Conservation (phyloP, 1,140 invertebrate species). For the Uloborus diversus region DNA sequence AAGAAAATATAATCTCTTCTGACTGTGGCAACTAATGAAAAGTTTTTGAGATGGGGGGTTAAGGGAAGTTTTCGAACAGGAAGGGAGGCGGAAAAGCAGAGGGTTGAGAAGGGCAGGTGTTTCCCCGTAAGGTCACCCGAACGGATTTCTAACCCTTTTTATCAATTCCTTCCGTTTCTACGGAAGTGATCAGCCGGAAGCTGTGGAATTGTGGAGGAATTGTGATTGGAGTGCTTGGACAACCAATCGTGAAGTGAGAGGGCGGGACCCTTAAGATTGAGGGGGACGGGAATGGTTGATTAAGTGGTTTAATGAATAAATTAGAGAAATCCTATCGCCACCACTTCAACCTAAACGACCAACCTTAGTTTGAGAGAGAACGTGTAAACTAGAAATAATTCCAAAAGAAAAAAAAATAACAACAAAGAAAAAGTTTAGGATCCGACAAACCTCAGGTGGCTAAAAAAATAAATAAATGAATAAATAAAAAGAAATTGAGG, state of each 20-base stretch:
- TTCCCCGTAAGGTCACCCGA: slow-evolving; percentile 5
- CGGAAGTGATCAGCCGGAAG: slow-evolving; percentile 15
- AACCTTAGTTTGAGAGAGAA: neutral
- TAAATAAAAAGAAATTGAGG: too few relatives aligned
- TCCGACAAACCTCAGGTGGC: too few relatives aligned
- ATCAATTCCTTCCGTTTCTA: slow-evolving; percentile 5
- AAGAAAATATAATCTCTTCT: neutral
- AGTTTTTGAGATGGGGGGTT: neutral
- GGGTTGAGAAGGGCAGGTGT: neutral
- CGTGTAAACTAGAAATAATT: too few relatives aligned
- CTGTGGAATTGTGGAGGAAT: neutral
- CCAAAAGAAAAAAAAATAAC: too few relatives aligned
- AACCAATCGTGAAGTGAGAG: neutral
- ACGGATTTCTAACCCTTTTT: slow-evolving; percentile 12
- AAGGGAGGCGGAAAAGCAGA: neutral
- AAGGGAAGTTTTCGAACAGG: neutral
- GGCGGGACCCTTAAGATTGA: neutral
- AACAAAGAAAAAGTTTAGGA: too few relatives aligned
- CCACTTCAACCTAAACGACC: too few relatives aligned
- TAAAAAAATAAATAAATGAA: too few relatives aligned
- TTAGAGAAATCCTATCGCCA: too few relatives aligned
- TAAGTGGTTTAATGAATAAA: neutral
- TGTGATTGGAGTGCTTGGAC: neutral
- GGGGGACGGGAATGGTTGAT: neutral
- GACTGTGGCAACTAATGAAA: neutral